Evolutionary conservation across 2,888 invertebrate species (phyloP), one percentile per base, ranked within the genome.

Genomic region (Hypselothyrea guttata): DNA sequence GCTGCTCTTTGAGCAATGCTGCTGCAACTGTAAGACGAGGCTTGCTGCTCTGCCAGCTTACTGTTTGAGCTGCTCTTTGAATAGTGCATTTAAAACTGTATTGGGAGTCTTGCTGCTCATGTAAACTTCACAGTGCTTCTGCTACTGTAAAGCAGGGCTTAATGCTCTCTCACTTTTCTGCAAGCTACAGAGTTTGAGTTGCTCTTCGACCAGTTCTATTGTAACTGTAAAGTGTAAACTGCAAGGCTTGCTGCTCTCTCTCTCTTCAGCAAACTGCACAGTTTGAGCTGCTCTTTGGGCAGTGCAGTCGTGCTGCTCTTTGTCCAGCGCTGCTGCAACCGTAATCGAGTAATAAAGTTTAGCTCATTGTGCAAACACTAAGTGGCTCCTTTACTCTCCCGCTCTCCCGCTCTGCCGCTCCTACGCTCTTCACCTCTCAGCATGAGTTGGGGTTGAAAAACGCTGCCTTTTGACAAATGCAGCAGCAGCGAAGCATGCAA

Each of bases 381-480:
- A 7, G 18, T 13, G 8, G n/a, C n/a, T 0, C 4, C 5, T 34
- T 5, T 7, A 27, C 11, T 7, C 27, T 13, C 2, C 8, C 1
- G 1, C 34, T 9, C 30, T 38, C 27, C n/a, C 1, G 13, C 4
- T n/a, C 28, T 9, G 0, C 3, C 7, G 4, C 7, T 0, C 13
- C n/a, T 4, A 18, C 37, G 11, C 11, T 9, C 8, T 34, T 22
- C 22, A 22, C 5, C 12, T 13, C 44, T n/a, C 34, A 22, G 11
- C 9, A 13, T 31, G 7, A 35, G 45, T 28, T 33, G 44, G 70
- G 64, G 67, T 53, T 71, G 61, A 49, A 54, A 58, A 51, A 34
- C 53, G 64, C 33, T 56, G 56, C 55, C 5, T 22, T 44, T 65
- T 58, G 77, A 76, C 71, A 77, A 81, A 81, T 66, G 75, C 55